Percentiles rank a stretch among this genome's conserved stretches.
Conservation (phyloP, 2,113 vertebrate genomes). For the Poeciliopsis turrubarensis region DNA sequence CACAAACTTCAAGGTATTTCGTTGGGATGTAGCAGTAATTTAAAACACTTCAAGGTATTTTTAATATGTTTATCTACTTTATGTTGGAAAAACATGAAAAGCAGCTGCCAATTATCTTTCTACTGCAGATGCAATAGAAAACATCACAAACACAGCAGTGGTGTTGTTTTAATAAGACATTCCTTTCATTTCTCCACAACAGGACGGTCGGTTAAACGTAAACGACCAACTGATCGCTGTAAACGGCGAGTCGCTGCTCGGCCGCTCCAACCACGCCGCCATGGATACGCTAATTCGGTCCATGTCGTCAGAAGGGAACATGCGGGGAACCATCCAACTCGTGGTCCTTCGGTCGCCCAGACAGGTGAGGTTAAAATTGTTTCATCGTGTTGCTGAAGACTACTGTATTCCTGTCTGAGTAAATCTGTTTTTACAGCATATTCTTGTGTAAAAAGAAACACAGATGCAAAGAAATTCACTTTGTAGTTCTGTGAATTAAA, state of each 20-base stretch:
- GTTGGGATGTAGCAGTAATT: no score
- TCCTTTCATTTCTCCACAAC: conserved; percentile 1
- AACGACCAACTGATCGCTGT: conserved; percentile 94
- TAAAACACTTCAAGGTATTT: no score
- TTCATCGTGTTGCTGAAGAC: neutral
- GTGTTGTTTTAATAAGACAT: neutral
- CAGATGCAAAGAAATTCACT: neutral
- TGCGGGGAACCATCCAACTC: conserved; percentile 91
- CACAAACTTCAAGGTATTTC: no score
- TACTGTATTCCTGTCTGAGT: no score
- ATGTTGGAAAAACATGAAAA: neutral
- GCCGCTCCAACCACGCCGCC: conserved; percentile 90
- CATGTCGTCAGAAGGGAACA: conserved; percentile 94
- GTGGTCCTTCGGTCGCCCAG: conserved; percentile 79
- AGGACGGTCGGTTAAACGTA: conserved; percentile 88
- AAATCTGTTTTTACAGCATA: neutral
- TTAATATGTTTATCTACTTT: no score
- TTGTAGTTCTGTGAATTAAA: neutral
- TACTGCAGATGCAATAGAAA: neutral
- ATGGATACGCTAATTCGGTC: conserved; percentile 94
- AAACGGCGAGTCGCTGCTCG: conserved; percentile 89
- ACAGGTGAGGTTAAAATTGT: conserved; percentile 45
- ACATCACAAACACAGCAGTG: neutral
- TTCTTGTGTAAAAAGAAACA: neutral
- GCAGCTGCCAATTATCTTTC: neutral